Conservation (phyloP, 2,888 invertebrate species). For the Allolobophora icterica region DNA sequence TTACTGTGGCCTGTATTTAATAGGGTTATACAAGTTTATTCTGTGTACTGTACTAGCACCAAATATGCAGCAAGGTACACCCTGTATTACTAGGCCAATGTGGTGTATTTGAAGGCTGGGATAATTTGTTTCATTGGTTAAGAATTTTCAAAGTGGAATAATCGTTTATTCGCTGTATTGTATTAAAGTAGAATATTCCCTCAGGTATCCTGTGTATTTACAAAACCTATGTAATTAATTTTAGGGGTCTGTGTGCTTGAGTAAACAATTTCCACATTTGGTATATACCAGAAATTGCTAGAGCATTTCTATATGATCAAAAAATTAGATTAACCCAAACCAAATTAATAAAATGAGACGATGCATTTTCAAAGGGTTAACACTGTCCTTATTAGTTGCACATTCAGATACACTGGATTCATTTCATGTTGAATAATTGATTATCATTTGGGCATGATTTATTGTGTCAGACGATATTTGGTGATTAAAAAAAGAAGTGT, state of each 20-base stretch:
- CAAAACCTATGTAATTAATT: too few relatives aligned
- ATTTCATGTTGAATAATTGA: not conserved
- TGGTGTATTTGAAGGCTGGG: not conserved
- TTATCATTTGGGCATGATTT: not conserved
- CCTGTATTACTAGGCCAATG: not conserved
- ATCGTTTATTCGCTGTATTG: too few relatives aligned
- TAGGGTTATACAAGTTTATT: not conserved
- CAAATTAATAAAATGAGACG: not conserved
- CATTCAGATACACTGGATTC: not conserved
- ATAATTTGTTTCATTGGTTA: not conserved
- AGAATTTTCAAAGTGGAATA: not conserved
- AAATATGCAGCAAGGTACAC: not conserved
- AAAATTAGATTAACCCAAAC: not conserved
- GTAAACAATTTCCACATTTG: not conserved
- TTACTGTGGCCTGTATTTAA: not conserved
- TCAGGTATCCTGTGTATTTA: too few relatives aligned
- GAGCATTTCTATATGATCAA: not conserved
- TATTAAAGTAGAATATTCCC: too few relatives aligned
- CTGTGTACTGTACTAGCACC: not conserved
- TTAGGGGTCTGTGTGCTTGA: not conserved
- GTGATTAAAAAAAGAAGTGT: not conserved
- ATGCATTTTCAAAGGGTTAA: not conserved
- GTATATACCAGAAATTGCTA: not conserved
- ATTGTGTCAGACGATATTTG: not conserved
- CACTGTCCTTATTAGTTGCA: not conserved